phyloP scores from a whole-genome alignment of 1,140 invertebrate species.

The Caerostris extrusa region DNA sequence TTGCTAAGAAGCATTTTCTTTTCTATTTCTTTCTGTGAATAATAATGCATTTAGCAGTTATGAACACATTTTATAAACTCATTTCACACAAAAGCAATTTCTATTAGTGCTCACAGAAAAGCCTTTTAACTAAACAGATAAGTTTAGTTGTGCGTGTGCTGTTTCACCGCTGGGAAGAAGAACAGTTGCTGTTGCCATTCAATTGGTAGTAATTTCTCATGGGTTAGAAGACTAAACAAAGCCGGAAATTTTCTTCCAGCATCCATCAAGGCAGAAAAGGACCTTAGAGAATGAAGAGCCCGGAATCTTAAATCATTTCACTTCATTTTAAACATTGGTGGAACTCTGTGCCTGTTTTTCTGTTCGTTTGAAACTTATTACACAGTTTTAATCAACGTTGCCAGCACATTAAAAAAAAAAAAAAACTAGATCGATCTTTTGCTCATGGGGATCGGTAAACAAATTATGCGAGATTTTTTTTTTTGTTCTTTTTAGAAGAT shows the following conservation, averaged over 20 bases:
- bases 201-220: slow-evolving; percentile 53
- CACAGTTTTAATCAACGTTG: slow-evolving; percentile 8
- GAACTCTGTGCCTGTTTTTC: not conserved
- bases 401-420: not conserved
- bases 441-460: not conserved
- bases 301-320: slow-evolving; percentile 40
- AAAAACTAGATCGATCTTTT: not conserved
- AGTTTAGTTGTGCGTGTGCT: slow-evolving; percentile 56
- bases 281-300: not conserved
- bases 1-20: not conserved
- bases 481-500: not conserved
- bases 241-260: slow-evolving; percentile 33
- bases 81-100: slow-evolving; percentile 9
- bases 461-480: not conserved
- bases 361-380: not conserved
- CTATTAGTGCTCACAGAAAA: not conserved
- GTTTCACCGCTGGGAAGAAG: slow-evolving; percentile 40
- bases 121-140: slow-evolving; percentile 37
- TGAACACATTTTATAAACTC: not conserved
- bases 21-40: not conserved
- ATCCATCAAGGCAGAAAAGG: slow-evolving; percentile 8
- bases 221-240: slow-evolving; percentile 44
- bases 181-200: slow-evolving; percentile 48
- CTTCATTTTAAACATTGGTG: not conserved
- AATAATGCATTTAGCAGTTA: not conserved